Conservation (phyloP, 2,888 invertebrate genomes). For the Zootermopsis nevadensis region DNA sequence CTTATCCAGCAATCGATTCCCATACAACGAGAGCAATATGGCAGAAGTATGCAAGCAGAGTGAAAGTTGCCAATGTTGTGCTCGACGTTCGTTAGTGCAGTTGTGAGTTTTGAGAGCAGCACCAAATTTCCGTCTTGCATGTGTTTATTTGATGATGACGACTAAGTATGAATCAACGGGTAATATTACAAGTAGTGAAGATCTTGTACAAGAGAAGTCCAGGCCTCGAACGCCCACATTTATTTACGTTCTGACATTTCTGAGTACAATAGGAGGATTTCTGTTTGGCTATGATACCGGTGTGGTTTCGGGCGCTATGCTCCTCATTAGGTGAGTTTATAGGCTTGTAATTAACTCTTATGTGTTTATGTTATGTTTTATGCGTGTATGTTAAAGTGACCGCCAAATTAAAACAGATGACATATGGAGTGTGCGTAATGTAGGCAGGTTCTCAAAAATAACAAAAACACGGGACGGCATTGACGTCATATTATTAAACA, state of each 20-base stretch:
- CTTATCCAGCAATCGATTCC: not conserved
- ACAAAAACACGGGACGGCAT: not conserved
- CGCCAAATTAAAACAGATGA: slow-evolving; percentile 1
- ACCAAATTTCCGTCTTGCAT: not conserved
- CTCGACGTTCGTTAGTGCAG: not conserved
- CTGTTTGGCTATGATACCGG: slow-evolving; percentile 72
- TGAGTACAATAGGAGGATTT: slow-evolving; percentile 66
- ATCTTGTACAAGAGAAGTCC: slow-evolving; percentile 6
- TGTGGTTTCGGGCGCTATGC: slow-evolving; percentile 67
- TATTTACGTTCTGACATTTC: slow-evolving; percentile 58
- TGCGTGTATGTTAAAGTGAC: not conserved
- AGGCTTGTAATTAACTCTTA: not conserved
- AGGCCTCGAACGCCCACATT: slow-evolving; percentile 41
- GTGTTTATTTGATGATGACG: slow-evolving; percentile 19
- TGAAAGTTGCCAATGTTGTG: not conserved
- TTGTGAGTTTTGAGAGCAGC: not conserved
- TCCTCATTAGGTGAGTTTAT: slow-evolving; percentile 57
- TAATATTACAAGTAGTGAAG: slow-evolving; percentile 34
- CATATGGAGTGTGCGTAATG: not conserved
- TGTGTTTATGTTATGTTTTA: not conserved
- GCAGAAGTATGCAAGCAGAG: not conserved
- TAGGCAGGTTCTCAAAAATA: not conserved
- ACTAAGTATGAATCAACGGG: slow-evolving; percentile 48
- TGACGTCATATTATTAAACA: not conserved
- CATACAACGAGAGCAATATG: slow-evolving; percentile 4